These are phyloP conservation scores for Crematogaster levior DNA, from an alignment of 2,888 invertebrate genomes.

Conservation along the genomic window DNA sequence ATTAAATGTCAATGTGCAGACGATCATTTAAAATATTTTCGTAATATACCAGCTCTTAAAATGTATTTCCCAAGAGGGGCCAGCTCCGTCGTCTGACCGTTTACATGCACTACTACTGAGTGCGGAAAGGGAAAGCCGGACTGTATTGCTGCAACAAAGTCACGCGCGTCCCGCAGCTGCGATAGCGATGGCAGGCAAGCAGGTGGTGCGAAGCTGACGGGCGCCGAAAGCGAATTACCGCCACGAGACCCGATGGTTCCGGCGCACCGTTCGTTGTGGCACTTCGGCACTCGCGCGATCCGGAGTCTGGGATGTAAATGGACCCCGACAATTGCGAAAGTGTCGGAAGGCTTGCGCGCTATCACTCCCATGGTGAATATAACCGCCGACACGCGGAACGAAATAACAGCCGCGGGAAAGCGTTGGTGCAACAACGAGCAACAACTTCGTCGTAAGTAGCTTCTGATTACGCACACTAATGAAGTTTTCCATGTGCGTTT, in stretches of 20 bases:
- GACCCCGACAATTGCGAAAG: slow-evolving; percentile 40
- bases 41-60: neutral
- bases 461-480: slow-evolving; percentile 33
- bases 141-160: slow-evolving; percentile 20
- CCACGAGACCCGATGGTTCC: slow-evolving; percentile 53
- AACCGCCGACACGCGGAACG: slow-evolving; percentile 12
- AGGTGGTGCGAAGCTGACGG: slow-evolving; percentile 12
- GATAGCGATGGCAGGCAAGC: neutral
- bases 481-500: neutral
- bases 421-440: neutral
- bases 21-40: neutral
- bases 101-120: slow-evolving; percentile 30
- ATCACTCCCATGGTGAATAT: slow-evolving; percentile 22
- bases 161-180: neutral
- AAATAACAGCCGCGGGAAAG: slow-evolving; percentile 28
- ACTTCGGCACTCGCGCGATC: slow-evolving; percentile 39
- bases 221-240: slow-evolving; percentile 60
- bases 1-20: neutral
- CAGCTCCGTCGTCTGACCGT: neutral
- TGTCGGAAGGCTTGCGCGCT: neutral
- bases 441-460: slow-evolving; percentile 28
- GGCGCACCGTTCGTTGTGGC: slow-evolving; percentile 39
- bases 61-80: neutral
- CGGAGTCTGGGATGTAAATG: slow-evolving; percentile 13
- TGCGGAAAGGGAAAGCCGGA: slow-evolving; percentile 34